Evolutionary conservation across 2,797 vertebrate genomes (phyloP), one percentile per base, ranked within the genome.

Genomic region (Podarcis lilfordi): DNA sequence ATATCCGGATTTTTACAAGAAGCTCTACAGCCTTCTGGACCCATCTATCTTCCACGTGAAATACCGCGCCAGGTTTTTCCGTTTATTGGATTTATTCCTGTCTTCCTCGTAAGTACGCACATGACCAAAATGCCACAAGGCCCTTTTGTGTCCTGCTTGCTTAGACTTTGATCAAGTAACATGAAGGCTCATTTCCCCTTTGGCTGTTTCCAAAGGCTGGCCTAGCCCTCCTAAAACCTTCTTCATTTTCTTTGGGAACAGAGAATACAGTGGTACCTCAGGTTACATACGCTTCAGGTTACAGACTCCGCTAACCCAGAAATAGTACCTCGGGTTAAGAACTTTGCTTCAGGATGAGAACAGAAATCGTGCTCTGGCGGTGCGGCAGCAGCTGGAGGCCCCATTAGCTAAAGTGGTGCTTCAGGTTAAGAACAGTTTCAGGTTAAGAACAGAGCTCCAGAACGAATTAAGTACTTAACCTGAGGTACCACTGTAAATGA

Each of bases 1-100:
- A 90, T 99, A 99, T 85, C 99, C 99, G 0, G 98, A 99, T 91
- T 99, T 99, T 92, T 99, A 99, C 94, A 97, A 96, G 88, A 99
- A 99, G 89, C 94, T 99, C 72, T 99, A 99, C 86, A 98, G 95
- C 86, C 98, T 99, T 8, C 95, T 99, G 40, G 98, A 99, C n/a
- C 98, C 98, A 0, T 98, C 98, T 0, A 66, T 99, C 85, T 99
- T 99, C 91, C 98, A 99, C 0, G 98, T 98, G 74, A 99, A 98
- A 94, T 99, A 99, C 96, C 97, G 97, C 84, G 98, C 98, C 0
- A 98, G 98, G 3, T 99, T 99, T 89, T 99, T 99, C 94, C 98
- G 98, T 89, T 93, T 99, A 35, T 95, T 96, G 0, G 97, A 99
- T 88, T 89, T 99, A 35, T 99, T 99, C 91, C 94, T 99, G 50